These are phyloP conservation scores for Pristionchus arcanus DNA, from an alignment of 2,888 invertebrate species.

Conservation along the genomic window DNA sequence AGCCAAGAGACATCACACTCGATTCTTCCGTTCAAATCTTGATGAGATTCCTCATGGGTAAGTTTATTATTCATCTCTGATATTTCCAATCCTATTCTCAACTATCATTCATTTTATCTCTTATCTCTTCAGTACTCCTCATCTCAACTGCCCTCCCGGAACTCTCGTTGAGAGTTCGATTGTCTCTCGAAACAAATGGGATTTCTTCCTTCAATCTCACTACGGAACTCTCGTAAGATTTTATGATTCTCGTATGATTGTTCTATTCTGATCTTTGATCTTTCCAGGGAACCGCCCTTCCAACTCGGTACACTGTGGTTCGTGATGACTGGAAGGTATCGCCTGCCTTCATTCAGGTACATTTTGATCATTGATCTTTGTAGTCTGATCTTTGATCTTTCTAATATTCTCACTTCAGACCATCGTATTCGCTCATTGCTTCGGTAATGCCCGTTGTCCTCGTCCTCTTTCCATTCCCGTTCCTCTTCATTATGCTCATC, in stretches of 20 bases:
- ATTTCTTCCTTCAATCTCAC: conserved; percentile 74
- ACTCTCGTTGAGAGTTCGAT: conserved; percentile 72
- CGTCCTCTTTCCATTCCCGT: conserved; percentile 82
- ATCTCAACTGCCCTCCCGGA: conserved; percentile 71
- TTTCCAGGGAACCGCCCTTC: conserved; percentile 75
- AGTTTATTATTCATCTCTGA: conserved; percentile 9
- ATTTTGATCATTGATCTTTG: background rate
- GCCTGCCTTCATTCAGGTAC: conserved; percentile 87
- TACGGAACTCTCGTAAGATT: conserved; percentile 65
- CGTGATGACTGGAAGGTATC: conserved; percentile 87
- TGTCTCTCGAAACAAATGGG: conserved; percentile 63
- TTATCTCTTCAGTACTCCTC: conserved; percentile 40
- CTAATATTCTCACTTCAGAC: conserved; percentile 49
- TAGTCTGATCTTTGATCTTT: background rate
- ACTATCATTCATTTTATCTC: background rate
- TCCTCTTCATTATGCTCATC: conserved; percentile 77
- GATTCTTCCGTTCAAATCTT: conserved; percentile 62
- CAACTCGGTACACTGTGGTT: conserved; percentile 89
- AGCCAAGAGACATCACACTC: conserved; percentile 74
- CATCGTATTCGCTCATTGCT: conserved; percentile 87
- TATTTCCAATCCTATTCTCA: background rate
- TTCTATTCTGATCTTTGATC: background rate
- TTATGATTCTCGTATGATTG: background rate
- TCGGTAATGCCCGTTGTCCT: conserved; percentile 90
- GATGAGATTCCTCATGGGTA: background rate